Percentiles rank a stretch among this genome's conserved stretches.
Conservation (phyloP, 37 sponge, comb jelly and placozoan genomes). For the Halichondria panicea region DNA sequence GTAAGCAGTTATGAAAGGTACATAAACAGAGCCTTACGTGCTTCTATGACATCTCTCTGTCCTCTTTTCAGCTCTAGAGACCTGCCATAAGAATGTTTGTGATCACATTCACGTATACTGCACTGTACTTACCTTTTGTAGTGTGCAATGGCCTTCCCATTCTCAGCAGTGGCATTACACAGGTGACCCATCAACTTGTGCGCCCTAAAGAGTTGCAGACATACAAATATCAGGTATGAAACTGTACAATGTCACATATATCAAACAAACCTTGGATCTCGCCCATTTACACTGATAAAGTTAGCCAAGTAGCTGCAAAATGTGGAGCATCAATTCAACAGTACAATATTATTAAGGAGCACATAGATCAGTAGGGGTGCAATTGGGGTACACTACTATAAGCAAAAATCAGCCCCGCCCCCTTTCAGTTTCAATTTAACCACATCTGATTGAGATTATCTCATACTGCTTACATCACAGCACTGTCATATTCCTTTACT, state of each 20-base stretch:
- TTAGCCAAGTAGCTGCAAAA: conserved; percentile 40
- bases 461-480: conserved; percentile 16
- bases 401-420: too few species aligned
- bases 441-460: too few species aligned
- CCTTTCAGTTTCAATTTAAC: too few species aligned
- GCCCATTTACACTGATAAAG: conserved; percentile 43
- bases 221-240: background rate
- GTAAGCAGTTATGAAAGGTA: too few species aligned
- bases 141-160: conserved; percentile 25
- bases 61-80: conserved; percentile 58
- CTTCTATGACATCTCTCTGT: conserved; percentile 59
- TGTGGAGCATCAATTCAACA: too few species aligned
- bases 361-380: too few species aligned
- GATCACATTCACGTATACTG: background rate
- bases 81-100: conserved; percentile 5
- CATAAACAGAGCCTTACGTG: too few species aligned
- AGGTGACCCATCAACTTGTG: conserved; percentile 63
- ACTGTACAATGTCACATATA: background rate
- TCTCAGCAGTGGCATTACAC: conserved; percentile 15
- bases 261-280: conserved; percentile 32
- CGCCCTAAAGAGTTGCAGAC: conserved; percentile 8
- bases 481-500: conserved; percentile 36
- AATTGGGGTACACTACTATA: too few species aligned
- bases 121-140: conserved; percentile 37
- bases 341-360: too few species aligned